A percentile compares a stretch with the other conserved stretches of the same genome.
phyloP scores from a whole-genome alignment of 2,888 invertebrate species.

The Aproaerema taeniolella region DNA sequence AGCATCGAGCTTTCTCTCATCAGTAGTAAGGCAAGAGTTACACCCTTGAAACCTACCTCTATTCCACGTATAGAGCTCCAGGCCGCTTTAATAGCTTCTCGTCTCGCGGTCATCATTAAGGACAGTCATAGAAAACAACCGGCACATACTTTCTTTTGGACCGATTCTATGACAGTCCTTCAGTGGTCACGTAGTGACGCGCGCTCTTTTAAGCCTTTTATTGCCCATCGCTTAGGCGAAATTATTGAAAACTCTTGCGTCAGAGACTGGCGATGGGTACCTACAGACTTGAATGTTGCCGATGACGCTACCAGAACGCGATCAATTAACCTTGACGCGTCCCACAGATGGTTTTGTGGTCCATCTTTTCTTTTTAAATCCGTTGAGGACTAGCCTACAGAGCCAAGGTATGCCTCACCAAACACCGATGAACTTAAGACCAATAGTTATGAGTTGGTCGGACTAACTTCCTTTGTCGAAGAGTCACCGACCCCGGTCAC shows the following conservation, averaged over 20 bases:
- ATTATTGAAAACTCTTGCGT: conserved; percentile 1
- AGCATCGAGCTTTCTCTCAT: background rate
- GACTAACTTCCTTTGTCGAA: background rate
- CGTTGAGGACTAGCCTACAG: background rate
- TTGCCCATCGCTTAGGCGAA: conserved; percentile 11
- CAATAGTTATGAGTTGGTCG: background rate
- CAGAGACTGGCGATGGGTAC: background rate
- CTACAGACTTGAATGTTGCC: background rate
- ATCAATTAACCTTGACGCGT: background rate
- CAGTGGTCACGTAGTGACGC: conserved; percentile 17
- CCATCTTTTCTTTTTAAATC: background rate
- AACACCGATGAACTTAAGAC: background rate
- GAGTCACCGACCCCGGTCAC: background rate
- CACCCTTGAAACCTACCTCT: conserved; percentile 11
- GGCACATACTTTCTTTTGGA: conserved; percentile 6
- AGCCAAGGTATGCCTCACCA: background rate
- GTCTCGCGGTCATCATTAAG: background rate
- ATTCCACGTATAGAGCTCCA: conserved; percentile 14
- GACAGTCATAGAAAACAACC: conserved; percentile 11
- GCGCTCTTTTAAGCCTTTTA: conserved; percentile 12
- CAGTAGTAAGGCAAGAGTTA: conserved; percentile 11
- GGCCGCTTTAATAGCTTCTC: no score
- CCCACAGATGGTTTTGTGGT: background rate
- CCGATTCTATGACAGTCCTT: conserved; percentile 11
- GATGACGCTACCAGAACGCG: background rate